Evolutionary conservation across 2,113 vertebrate genomes (phyloP).

Genomic region (Deroptyus accipitrinus): DNA sequence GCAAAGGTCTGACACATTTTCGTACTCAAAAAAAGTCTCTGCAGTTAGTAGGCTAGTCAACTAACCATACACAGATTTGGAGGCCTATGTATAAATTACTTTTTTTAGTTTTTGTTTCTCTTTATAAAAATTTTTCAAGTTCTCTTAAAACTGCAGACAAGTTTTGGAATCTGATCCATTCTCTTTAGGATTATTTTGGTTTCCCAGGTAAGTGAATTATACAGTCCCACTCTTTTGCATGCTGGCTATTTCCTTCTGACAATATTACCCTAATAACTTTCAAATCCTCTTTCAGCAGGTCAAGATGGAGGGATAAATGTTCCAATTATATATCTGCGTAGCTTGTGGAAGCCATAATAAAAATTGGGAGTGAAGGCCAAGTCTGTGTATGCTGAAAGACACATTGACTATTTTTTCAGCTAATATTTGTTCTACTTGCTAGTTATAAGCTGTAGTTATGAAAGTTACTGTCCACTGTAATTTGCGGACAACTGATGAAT

Average conservation of each 20-base stretch:
- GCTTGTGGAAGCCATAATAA: not conserved
- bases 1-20: not conserved
- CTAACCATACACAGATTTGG: not conserved
- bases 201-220: not conserved
- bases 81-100: accelerated
- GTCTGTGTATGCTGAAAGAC: not conserved
- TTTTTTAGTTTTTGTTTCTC: not conserved
- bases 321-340: not conserved
- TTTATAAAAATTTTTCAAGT: not conserved
- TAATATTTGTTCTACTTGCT: not conserved
- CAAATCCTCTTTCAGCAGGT: not conserved
- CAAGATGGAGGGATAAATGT: not conserved
- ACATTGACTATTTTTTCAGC: not conserved
- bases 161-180: not conserved
- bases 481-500: not conserved
- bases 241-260: accelerated
- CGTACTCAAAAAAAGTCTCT: not conserved
- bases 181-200: not conserved
- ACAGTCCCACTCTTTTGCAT: not conserved
- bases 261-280: not conserved
- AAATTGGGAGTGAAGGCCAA: not conserved
- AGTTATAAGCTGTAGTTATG: not conserved
- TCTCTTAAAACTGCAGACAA: not conserved
- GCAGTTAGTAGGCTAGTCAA: not conserved
- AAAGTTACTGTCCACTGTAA: not conserved